Base-by-base conservation (phyloP, 2,113 vertebrate species). In the Rhineura floridana region DNA sequence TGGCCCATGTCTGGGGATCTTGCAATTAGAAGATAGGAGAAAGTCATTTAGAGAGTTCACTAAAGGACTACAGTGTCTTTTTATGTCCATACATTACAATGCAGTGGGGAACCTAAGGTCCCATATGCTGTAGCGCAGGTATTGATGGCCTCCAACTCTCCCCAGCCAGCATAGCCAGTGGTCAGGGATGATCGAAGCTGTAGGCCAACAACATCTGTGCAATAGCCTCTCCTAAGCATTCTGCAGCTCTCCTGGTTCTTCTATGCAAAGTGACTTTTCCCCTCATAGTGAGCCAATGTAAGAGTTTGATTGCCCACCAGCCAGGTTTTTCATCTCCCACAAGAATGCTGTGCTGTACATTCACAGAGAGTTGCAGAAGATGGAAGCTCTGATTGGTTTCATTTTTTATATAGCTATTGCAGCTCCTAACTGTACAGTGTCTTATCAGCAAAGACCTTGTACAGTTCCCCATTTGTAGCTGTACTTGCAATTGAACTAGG, bases 371-470 rank as follows among this genome's bases (percentile, higher is more conserved):
- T 89, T 93, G 76, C 91, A 78, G 90, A 65, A 92, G 91, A 28
- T 86, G 79, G 89, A 39, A 87, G 86, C n/a, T 23, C 90, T 81
- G 88, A 91, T 92, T 89, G 87, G 86, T 85, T 92, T 94, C 86
- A 81, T 88, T 95, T 93, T 94, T 82, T 92, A 93, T 94, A 85
- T 82, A 85, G 81, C 85, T 84, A 65, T 91, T 90, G 6, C 33
- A 3, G 83, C 90, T 92, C 83, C 90, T 86, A 62, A 87, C 89
- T 90, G 81, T 82, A 3, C 86, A 92, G 76, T 69, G 28, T 75
- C 92, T 85, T 90, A 91, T 91, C 92, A 75, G 89, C 0, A 39
- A 50, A 83, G 91, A 81, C 46, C 88, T 87, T 67, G 89, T 82
- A 28, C n/a, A 82, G 90, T 39, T 46, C 79, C 90, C 92, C 88